Percentiles rank a stretch among this genome's conserved stretches.
phyloP scores from a whole-genome alignment of 30 jellyfish, hydroid and myxozoan genomes.

The Pseudorhiza aurosa region DNA sequence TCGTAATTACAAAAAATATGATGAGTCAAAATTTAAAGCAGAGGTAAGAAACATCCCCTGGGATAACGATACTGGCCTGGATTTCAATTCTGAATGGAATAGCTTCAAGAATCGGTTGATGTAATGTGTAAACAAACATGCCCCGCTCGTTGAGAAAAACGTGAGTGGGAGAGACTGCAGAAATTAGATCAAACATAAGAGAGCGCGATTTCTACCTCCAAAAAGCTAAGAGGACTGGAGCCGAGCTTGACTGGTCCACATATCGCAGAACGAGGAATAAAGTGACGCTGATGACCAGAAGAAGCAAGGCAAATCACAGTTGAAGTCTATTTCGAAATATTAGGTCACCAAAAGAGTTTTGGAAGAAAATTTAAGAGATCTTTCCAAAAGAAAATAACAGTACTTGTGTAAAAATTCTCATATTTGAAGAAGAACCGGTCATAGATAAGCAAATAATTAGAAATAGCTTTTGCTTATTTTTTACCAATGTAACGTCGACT shows the following conservation, averaged over 20 bases:
- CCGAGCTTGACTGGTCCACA: constrained; percentile 52
- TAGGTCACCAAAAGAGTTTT: constrained; percentile 37
- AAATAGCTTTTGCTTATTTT: constrained; percentile 38
- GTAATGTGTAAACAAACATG: constrained; percentile 46
- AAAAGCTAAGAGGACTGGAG: constrained; percentile 27
- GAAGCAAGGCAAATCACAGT: constrained; percentile 37
- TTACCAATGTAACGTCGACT: constrained; percentile 40
- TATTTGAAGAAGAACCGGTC: constrained; percentile 16
- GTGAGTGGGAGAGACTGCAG: constrained; percentile 39
- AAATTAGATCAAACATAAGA: constrained; percentile 15
- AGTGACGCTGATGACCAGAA: constrained; percentile 35
- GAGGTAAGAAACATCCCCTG: constrained; percentile 34
- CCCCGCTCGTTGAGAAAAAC: constrained; percentile 26
- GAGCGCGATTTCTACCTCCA: constrained; percentile 41
- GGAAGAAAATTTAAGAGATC: constrained; percentile 22
- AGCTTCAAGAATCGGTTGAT: constrained; percentile 9
- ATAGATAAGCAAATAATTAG: constrained; percentile 14
- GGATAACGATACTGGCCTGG: constrained; percentile 9
- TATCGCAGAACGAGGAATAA: constrained; percentile 33
- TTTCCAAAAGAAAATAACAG: constrained; percentile 39
- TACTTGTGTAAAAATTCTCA: constrained; percentile 20
- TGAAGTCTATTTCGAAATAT: constrained; percentile 18
- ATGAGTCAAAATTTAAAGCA: constrained; percentile 8
- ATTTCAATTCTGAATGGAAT: constrained; percentile 40
- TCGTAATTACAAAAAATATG: constrained; percentile 21